A percentile compares a stretch with the other conserved stretches of the same genome.
phyloP scores from a whole-genome alignment of 2,113 vertebrate species.

The Varanus salvator region DNA sequence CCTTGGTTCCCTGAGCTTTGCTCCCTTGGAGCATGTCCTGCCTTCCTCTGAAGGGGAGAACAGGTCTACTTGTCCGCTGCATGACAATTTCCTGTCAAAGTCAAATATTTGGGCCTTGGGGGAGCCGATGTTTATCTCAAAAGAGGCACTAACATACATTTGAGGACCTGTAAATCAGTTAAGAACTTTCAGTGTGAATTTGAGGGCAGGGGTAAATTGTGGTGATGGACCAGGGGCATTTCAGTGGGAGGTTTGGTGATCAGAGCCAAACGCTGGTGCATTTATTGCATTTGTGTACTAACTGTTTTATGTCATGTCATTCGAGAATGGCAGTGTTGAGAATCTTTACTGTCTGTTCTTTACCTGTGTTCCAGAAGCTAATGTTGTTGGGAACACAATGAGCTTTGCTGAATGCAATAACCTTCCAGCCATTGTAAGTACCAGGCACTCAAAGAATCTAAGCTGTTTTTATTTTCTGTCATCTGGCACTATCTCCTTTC shows the following conservation, averaged over 20 bases:
- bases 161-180: neutral
- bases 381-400: neutral
- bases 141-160: neutral
- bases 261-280: neutral
- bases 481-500: slow-evolving; percentile 24
- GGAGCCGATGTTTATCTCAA: neutral
- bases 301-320: neutral
- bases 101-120: neutral
- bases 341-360: slow-evolving; percentile 46
- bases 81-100: neutral
- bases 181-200: neutral
- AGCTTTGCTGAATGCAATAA: slow-evolving; percentile 51
- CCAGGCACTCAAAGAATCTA: slow-evolving; percentile 26
- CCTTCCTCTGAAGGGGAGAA: too few species aligned
- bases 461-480: slow-evolving; percentile 46
- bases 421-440: slow-evolving; percentile 50
- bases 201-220: too few species aligned
- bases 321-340: neutral
- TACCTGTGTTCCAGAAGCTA: slow-evolving; percentile 33
- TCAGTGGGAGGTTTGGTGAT: too few species aligned
- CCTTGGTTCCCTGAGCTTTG: too few species aligned
- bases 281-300: neutral
- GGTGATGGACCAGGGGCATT: neutral
- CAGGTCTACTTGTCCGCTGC: neutral
- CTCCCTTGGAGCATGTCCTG: too few species aligned